Conservation (phyloP, 2,113 vertebrate species). For the Anhinga anhinga region DNA sequence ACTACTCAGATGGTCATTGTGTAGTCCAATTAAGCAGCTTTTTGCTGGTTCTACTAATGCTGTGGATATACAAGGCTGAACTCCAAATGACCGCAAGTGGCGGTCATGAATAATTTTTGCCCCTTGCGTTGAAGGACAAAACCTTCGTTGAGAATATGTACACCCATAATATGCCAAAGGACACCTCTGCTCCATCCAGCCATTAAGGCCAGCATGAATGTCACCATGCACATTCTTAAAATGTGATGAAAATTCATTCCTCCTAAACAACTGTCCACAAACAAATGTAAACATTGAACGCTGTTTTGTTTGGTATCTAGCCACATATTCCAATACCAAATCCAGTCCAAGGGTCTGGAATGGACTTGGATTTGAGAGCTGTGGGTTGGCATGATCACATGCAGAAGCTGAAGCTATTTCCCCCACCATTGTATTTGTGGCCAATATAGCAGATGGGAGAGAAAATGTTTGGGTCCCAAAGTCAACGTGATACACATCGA, state of each 20-base stretch:
- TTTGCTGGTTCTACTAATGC: slow-evolving; percentile 72
- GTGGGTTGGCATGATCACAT: slow-evolving; percentile 93
- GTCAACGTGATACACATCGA: slow-evolving; percentile 85
- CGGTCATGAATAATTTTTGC: slow-evolving; percentile 91
- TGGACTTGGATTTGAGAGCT: slow-evolving; percentile 93
- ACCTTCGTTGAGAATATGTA: slow-evolving; percentile 92
- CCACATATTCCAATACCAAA: slow-evolving; percentile 90
- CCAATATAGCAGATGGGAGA: slow-evolving; percentile 92
- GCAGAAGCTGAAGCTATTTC: slow-evolving; percentile 97
- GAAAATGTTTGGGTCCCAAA: slow-evolving; percentile 97
- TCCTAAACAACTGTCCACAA: slow-evolving; percentile 93
- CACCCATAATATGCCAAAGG: slow-evolving; percentile 97
- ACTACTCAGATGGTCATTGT: slow-evolving; percentile 85
- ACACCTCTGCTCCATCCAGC: slow-evolving; percentile 98
- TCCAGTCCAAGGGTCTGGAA: slow-evolving; percentile 92
- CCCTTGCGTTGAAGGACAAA: slow-evolving; percentile 87
- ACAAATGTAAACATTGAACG: slow-evolving; percentile 98
- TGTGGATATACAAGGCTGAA: slow-evolving; percentile 82
- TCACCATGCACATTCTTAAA: slow-evolving; percentile 97
- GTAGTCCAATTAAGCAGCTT: slow-evolving; percentile 72
- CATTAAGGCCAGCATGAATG: slow-evolving; percentile 96
- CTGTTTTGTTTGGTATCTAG: slow-evolving; percentile 97
- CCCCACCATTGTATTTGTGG: slow-evolving; percentile 95
- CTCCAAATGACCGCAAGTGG: slow-evolving; percentile 90
- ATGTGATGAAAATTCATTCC: slow-evolving; percentile 96